A percentile compares a stretch with the other conserved stretches of the same genome.
Conservation (phyloP, 2,113 vertebrate species). For the Thalassoma bifasciatum region DNA sequence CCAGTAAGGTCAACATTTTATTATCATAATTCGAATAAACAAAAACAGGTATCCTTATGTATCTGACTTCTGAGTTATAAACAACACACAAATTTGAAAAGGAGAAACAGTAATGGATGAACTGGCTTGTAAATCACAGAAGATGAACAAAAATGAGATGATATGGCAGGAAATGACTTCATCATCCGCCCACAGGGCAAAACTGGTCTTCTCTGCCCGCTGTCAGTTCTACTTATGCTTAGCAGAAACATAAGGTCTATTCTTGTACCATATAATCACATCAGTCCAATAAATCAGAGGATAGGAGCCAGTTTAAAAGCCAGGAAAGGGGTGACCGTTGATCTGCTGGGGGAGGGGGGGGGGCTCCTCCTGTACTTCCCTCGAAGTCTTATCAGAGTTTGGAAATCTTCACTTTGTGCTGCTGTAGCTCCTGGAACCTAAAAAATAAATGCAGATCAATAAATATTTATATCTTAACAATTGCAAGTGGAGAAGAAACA, state of each 20-base stretch:
- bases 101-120: constrained; percentile 1
- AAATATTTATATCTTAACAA: neutral
- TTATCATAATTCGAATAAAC: constrained; percentile 48
- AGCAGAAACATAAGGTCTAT: constrained; percentile 1
- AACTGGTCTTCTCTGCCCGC: neutral
- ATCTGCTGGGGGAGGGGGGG: no score
- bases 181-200: neutral
- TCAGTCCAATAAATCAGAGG: constrained; percentile 31
- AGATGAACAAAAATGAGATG: constrained; percentile 13
- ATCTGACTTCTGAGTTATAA: neutral
- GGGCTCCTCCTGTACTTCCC: constrained; percentile 22
- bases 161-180: neutral
- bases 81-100: neutral
- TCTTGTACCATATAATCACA: constrained; percentile 19
- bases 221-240: constrained; percentile 2
- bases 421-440: constrained; percentile 58
- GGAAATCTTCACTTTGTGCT: constrained; percentile 5
- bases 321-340: constrained; percentile 5
- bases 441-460: neutral
- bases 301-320: constrained; percentile 12
- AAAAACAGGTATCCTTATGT: constrained; percentile 1
- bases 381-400: constrained; percentile 40
- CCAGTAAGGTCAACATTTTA: constrained; percentile 50
- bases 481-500: neutral
- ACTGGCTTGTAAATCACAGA: constrained; percentile 1